phyloP scores from a whole-genome alignment of 1,140 invertebrate species.

The Sitodiplosis mosellana region DNA sequence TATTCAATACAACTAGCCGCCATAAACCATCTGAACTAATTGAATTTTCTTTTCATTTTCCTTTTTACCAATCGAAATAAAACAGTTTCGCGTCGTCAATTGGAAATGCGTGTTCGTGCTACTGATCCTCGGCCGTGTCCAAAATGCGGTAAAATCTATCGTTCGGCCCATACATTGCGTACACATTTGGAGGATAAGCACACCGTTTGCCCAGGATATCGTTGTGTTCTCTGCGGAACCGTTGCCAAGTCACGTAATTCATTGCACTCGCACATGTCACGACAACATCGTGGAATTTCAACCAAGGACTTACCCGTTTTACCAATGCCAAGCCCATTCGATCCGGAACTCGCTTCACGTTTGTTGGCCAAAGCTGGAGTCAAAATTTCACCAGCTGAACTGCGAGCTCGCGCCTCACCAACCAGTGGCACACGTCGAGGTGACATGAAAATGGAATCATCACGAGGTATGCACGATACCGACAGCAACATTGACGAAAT shows the following conservation, averaged over 20 bases:
- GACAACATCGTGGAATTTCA: constrained; percentile 77
- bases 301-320: constrained; percentile 79
- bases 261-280: constrained; percentile 79
- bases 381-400: constrained; percentile 64
- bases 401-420: constrained; percentile 61
- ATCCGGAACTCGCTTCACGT: constrained; percentile 66
- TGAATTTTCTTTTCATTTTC: constrained; percentile 1
- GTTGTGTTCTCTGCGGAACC: constrained; percentile 78
- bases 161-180: constrained; percentile 71
- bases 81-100: constrained; percentile 48
- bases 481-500: constrained; percentile 5
- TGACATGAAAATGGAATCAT: constrained; percentile 57
- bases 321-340: constrained; percentile 78
- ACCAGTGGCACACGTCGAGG: constrained; percentile 54
- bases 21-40: not conserved
- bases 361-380: constrained; percentile 71
- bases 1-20: not conserved
- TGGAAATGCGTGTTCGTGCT: constrained; percentile 71
- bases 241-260: constrained; percentile 82
- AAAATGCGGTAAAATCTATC: constrained; percentile 83
- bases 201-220: constrained; percentile 76
- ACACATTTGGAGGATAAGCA: constrained; percentile 86
- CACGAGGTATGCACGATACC: constrained; percentile 17
- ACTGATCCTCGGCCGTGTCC: constrained; percentile 81
- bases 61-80: too few species aligned